Evolutionary conservation across 1,140 invertebrate genomes (phyloP).

Genomic region (Bicyclus anynana): DNA sequence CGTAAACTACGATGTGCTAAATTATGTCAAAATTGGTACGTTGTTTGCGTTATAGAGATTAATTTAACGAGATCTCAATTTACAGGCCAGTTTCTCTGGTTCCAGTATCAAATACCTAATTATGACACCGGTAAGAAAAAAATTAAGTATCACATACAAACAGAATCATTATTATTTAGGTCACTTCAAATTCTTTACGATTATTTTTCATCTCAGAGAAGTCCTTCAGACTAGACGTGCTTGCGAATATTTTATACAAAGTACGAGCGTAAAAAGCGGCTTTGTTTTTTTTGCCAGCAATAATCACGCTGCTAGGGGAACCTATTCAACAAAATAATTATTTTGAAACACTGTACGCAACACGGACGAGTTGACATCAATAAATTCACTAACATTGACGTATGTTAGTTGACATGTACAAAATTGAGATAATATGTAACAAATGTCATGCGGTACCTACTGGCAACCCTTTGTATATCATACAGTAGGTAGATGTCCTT

Average conservation of each 20-base stretch:
- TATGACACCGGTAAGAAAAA: too few relatives aligned
- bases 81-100: too few relatives aligned
- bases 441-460: background rate
- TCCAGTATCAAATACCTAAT: too few relatives aligned
- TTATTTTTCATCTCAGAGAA: slow-evolving; percentile 3
- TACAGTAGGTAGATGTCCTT: too few relatives aligned
- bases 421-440: too few relatives aligned
- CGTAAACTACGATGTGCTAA: too few relatives aligned
- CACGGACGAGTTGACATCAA: background rate
- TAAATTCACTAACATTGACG: too few relatives aligned
- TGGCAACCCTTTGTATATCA: background rate
- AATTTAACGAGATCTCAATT: too few relatives aligned
- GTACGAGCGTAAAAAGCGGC: slow-evolving; percentile 16
- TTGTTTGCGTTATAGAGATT: too few relatives aligned
- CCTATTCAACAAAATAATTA: slow-evolving; percentile 19
- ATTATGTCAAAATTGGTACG: too few relatives aligned
- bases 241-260: slow-evolving; percentile 30
- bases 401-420: too few relatives aligned
- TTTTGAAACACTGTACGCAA: slow-evolving; percentile 18
- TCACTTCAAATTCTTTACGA: slow-evolving; percentile 8
- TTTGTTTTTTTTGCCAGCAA: slow-evolving; percentile 19
- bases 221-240: slow-evolving; percentile 27
- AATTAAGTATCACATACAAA: background rate
- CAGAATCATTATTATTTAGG: slow-evolving; percentile 3
- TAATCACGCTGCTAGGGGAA: slow-evolving; percentile 20